Evolutionary conservation across 2,113 vertebrate species (phyloP).

Genomic region (Nannospalax galili): DNA sequence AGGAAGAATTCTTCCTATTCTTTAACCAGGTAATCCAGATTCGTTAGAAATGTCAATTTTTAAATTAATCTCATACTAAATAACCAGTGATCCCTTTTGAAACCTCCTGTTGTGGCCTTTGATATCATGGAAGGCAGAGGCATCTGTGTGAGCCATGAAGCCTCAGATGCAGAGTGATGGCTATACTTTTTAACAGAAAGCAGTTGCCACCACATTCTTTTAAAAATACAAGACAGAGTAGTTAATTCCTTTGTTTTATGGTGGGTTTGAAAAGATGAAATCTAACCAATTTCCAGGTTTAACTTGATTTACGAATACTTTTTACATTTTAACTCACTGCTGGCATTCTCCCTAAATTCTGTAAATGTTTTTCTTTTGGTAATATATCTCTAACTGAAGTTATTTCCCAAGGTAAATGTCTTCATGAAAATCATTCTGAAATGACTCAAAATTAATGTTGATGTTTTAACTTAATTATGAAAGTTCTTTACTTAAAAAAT

Average conservation of each 20-base stretch:
- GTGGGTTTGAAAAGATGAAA: conserved; percentile 37
- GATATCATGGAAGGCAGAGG: neutral
- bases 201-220: neutral
- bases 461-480: neutral
- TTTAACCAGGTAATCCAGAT: too few relatives aligned
- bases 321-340: neutral
- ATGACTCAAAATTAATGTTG: neutral
- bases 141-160: neutral
- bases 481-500: neutral
- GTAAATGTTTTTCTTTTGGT: neutral
- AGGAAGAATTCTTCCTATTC: too few relatives aligned
- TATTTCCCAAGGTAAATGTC: neutral
- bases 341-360: neutral
- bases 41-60: too few relatives aligned
- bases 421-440: conserved; percentile 16
- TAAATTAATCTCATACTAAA: too few relatives aligned
- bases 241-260: conserved; percentile 7
- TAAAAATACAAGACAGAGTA: neutral
- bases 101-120: neutral
- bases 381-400: neutral
- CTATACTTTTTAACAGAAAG: neutral
- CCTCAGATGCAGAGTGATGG: neutral
- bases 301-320: conserved; percentile 27
- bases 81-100: too few relatives aligned
- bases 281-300: neutral